Evolutionary conservation across 2,797 vertebrate species (phyloP), one percentile per base, ranked within the genome.

Genomic region (Mormyrops attenuatus): DNA sequence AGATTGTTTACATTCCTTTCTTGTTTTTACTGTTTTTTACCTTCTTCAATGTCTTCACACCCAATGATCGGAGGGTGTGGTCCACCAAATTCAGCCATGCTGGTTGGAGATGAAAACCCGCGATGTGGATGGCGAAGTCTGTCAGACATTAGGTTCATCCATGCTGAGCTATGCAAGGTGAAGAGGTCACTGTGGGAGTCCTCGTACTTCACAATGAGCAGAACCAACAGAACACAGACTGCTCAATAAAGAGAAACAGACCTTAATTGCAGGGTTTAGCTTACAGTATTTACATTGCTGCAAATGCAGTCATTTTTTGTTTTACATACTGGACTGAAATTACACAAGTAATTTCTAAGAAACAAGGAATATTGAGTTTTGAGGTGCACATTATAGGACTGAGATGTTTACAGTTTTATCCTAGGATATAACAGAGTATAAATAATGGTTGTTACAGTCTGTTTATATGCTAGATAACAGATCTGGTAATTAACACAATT

Each of bases 401-500:
- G 13, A 41, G 17, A 34, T 49, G n/a, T 41, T 87, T 38, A 60
- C 26, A 47, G 38, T 15, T 22, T 49, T 13, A 73, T 47, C 5
- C 53, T 47, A 49, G 86, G 2, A 57, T n/a, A 30, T 50, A 17
- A 69, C n/a, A 88, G 38, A 7, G 87, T 17, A 60, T 60, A 44
- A 87, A 60, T 57, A 7, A 60, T 38, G 1, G 55, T n/a, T 50
- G 30, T 89, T 82, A 34, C 26, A 15, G 49, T 89, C 5, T 53
- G 50, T 55, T 80, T 26, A 89, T 41, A 55, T 41, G 44, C 88
- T 80, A 82, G 15, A 57, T 88, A 38, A 88, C 4, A 49, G 44
- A 53, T n/a, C 6, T 88, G 94, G 94, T 96, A 96, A 97, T 96
- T 96, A 96, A 96, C 96, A 97, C 96, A 96, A 96, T 96, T 97